Evolutionary conservation across 2,888 invertebrate genomes (phyloP), one percentile per base, ranked within the genome.

Genomic region (Empis livida): DNA sequence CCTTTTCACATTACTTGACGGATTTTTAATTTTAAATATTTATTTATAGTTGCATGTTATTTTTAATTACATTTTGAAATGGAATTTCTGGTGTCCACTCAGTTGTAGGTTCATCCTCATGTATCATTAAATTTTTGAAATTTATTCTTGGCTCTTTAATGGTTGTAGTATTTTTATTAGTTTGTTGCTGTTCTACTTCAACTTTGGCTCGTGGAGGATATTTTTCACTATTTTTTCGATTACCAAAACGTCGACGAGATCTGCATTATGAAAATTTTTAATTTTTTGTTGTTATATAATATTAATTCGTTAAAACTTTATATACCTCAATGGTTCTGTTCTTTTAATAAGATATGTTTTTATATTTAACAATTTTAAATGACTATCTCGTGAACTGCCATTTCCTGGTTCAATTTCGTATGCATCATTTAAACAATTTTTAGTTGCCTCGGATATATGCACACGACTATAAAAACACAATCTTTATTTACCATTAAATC

Each of bases 401-500:
- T 86, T 78, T 0, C 96, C 96, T 0, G 89, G 85, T 62, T 96
- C 96, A 48, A 96, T 90, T 59, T 93, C 92, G 63, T 95, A 97
- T 10, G 87, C 84, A 10, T 84, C 87, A 59, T 85, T 82, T 51
- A 97, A 73, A 61, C 84, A 93, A 50, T 82, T 80, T 32, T 86
- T 71, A 0, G 96, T 95, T 8, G 90, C 84, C 56, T 86, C 82
- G 0, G 96, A 96, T 61, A 97, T 95, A 68, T 97, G 97, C 3
- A 97, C 94, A 46, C 94, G 83, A 10, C 95, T 95, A 8, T 20
- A 27, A 35, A 35, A 35, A 35, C n/a, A n/a, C 5, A n/a, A 35
- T 35, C 8, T 35, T n/a, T 35, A 13, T 35, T 35, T n/a, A 13
- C 13, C 3, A n/a, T 35, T 35, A 35, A 8, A 8, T 13, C 3